Evolutionary conservation across 2,113 vertebrate species (phyloP).

Genomic region (Aptenodytes forsteri): DNA sequence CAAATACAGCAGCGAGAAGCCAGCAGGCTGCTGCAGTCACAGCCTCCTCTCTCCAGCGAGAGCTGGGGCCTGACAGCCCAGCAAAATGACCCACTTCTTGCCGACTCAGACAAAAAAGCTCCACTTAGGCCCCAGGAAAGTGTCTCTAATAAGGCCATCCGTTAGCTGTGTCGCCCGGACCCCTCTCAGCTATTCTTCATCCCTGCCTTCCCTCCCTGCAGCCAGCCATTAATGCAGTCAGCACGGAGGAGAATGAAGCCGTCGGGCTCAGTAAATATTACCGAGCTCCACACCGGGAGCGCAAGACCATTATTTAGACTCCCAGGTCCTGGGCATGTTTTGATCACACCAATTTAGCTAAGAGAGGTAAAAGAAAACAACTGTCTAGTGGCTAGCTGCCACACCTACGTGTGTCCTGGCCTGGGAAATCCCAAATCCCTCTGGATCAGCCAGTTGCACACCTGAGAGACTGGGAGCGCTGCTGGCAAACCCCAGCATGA

Average conservation of each 20-base stretch:
- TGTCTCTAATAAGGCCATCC: conserved; percentile 81
- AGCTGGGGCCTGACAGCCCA: conserved; percentile 68
- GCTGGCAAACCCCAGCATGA: background rate
- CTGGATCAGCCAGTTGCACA: background rate
- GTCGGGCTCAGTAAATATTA: conserved; percentile 78
- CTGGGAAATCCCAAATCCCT: background rate
- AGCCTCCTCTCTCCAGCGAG: conserved; percentile 52
- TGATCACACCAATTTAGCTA: conserved; percentile 71
- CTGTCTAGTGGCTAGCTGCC: background rate
- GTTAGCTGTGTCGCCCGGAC: conserved; percentile 69
- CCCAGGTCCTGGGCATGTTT: conserved; percentile 60
- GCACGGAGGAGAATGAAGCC: conserved; percentile 75
- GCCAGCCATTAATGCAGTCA: conserved; percentile 77
- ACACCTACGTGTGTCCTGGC: background rate
- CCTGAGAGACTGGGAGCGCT: background rate
- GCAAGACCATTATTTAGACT: conserved; percentile 75
- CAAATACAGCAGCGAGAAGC: background rate
- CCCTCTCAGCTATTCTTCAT: conserved; percentile 76
- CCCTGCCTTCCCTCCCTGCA: conserved; percentile 68
- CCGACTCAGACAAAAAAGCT: conserved; percentile 77
- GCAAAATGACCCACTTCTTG: conserved; percentile 83
- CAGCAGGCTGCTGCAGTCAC: conserved; percentile 26
- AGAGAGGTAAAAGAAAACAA: conserved; percentile 50
- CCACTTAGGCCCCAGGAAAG: conserved; percentile 78
- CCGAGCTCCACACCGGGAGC: conserved; percentile 62